These are phyloP conservation scores for Taeniopygia guttata DNA, from an alignment of 2,797 vertebrate genomes.

Conservation along the genomic window DNA sequence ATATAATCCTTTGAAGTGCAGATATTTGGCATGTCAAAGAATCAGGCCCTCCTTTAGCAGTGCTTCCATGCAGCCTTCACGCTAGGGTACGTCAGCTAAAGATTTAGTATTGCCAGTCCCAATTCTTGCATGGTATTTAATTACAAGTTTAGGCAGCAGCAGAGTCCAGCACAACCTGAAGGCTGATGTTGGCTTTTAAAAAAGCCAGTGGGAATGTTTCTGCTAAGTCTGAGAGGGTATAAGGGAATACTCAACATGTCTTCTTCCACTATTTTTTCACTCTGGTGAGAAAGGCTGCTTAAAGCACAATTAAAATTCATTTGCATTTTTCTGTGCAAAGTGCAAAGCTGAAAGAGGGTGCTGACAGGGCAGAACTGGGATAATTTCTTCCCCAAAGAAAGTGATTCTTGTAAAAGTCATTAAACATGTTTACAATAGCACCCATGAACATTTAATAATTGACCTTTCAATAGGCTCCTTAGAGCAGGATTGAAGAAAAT, in stretches of 20 bases:
- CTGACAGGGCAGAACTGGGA: not conserved
- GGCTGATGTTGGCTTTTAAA: not conserved
- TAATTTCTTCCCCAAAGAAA: not conserved
- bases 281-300: not conserved
- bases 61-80: not conserved
- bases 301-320: not conserved
- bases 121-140: not conserved
- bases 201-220: not conserved
- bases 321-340: not conserved
- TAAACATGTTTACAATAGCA: not conserved
- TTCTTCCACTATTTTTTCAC: not conserved
- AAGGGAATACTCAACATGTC: not conserved
- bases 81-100: rapidly evolving
- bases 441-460: not conserved
- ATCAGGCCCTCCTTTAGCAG: not conserved
- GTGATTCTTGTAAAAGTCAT: not conserved
- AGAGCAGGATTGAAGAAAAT: not conserved
- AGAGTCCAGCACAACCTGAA: not conserved
- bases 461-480: not conserved
- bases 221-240: not conserved
- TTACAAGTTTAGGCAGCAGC: not conserved
- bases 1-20: not conserved
- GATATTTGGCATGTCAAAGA: not conserved
- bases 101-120: not conserved
- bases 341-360: not conserved